A percentile compares a stretch with the other conserved stretches of the same genome.
phyloP scores from a whole-genome alignment of 92 coral and sea anemone genomes.

The Blastomussa wellsi region DNA sequence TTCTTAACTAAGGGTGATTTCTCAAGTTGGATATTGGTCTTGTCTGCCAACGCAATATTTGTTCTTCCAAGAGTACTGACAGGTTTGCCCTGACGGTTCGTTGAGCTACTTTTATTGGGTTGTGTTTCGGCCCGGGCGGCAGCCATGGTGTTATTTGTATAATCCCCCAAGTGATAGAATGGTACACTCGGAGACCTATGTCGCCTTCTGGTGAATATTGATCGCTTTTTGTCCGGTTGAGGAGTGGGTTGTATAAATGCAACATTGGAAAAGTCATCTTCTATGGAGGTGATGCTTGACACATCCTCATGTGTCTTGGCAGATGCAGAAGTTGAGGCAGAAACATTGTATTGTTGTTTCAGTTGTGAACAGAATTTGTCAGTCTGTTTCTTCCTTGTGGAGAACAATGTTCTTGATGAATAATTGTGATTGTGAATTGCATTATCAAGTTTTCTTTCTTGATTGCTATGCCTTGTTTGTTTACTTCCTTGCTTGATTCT shows the following conservation, averaged over 20 bases:
- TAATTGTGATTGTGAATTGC: not conserved
- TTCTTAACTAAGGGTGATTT: slow-evolving; percentile 20
- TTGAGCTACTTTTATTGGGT: not conserved
- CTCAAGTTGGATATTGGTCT: not conserved
- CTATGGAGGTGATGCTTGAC: not conserved
- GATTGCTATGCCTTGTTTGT: not conserved
- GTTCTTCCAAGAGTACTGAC: not conserved
- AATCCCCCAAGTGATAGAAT: not conserved
- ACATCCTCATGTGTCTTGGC: not conserved
- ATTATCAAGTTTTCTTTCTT: not conserved
- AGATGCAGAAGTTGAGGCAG: not conserved
- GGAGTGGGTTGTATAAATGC: slow-evolving; percentile 57
- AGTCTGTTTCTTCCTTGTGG: not conserved
- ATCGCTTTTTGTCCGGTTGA: slow-evolving; percentile 45
- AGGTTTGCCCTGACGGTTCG: not conserved
- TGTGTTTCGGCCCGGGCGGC: not conserved
- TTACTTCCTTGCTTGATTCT: not conserved
- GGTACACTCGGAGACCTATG: slow-evolving; percentile 35
- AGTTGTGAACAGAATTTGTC: not conserved
- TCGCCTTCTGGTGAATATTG: slow-evolving; percentile 58
- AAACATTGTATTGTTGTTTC: not conserved
- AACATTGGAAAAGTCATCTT: slow-evolving; percentile 24
- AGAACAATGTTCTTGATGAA: not conserved
- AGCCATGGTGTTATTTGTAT: not conserved
- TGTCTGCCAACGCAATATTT: not conserved